Conservation (phyloP, 2,113 vertebrate genomes). For the Zonotrichia leucophrys region DNA sequence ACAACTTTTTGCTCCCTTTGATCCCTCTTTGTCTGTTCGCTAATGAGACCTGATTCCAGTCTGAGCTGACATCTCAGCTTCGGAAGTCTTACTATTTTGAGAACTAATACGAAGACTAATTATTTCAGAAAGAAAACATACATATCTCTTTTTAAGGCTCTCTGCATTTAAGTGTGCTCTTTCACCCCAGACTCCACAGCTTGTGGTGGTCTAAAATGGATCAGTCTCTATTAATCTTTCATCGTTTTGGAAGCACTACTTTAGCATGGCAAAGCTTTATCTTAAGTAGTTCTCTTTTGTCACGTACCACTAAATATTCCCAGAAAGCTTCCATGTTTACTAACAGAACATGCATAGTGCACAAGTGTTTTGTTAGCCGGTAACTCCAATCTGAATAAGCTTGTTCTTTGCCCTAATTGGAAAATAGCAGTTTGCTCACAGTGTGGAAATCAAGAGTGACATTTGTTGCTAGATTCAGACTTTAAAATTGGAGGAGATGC, state of each 20-base stretch:
- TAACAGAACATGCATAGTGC: background rate
- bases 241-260: background rate
- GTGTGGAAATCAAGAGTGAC: background rate
- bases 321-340: background rate
- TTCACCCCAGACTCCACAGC: background rate
- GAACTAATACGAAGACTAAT: background rate
- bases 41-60: background rate
- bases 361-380: background rate
- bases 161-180: background rate
- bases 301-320: background rate
- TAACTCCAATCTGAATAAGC: background rate
- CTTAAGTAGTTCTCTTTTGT: background rate
- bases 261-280: background rate
- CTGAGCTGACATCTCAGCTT: background rate
- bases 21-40: background rate
- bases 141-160: background rate
- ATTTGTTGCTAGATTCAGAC: background rate
- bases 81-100: background rate
- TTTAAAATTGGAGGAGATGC: background rate
- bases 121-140: background rate
- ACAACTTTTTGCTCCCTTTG: background rate
- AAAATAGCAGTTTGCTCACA: background rate
- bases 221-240: background rate
- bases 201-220: background rate
- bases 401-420: background rate